Evolutionary conservation across 2,888 invertebrate species (phyloP).

Genomic region (Actias luna): DNA sequence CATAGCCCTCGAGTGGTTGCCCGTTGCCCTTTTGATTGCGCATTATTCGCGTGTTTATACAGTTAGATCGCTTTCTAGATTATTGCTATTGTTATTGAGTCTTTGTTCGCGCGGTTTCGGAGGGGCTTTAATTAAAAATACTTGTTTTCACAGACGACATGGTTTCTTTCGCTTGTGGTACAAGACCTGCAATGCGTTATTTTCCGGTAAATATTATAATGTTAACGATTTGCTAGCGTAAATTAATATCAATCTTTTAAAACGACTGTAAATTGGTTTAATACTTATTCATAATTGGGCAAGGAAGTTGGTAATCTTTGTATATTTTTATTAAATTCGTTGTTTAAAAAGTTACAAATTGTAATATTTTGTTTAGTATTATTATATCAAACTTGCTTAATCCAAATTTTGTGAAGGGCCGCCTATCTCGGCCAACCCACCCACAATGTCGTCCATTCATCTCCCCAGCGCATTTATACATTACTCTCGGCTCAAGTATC

Average conservation of each 20-base stretch:
- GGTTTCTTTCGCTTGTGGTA: conserved; percentile 45
- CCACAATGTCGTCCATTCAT: conserved; percentile 68
- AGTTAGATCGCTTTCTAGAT: conserved; percentile 80
- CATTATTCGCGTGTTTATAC: conserved; percentile 80
- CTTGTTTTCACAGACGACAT: conserved; percentile 57
- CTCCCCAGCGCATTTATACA: conserved; percentile 79
- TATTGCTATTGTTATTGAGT: conserved; percentile 77
- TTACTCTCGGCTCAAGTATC: conserved; percentile 82
- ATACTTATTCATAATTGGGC: conserved; percentile 21
- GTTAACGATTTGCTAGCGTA: not conserved
- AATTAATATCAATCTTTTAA: not conserved
- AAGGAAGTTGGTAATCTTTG: conserved; percentile 19
- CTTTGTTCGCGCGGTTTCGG: conserved; percentile 68
- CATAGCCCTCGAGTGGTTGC: conserved; percentile 62
- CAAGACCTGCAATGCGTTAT: conserved; percentile 18
- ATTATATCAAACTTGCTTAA: conserved; percentile 65
- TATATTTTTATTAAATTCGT: conserved; percentile 35
- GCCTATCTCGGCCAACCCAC: conserved; percentile 60
- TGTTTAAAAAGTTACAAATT: conserved; percentile 42
- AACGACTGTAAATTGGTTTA: not conserved
- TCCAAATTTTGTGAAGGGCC: conserved; percentile 61
- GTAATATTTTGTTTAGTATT: conserved; percentile 52
- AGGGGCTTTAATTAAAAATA: conserved; percentile 79
- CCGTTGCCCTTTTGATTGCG: conserved; percentile 79
- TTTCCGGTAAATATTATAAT: conserved; percentile 2